A percentile compares a stretch with the other conserved stretches of the same genome.
Conservation (phyloP, 2,797 vertebrate species). For the Hoplostethus atlanticus region DNA sequence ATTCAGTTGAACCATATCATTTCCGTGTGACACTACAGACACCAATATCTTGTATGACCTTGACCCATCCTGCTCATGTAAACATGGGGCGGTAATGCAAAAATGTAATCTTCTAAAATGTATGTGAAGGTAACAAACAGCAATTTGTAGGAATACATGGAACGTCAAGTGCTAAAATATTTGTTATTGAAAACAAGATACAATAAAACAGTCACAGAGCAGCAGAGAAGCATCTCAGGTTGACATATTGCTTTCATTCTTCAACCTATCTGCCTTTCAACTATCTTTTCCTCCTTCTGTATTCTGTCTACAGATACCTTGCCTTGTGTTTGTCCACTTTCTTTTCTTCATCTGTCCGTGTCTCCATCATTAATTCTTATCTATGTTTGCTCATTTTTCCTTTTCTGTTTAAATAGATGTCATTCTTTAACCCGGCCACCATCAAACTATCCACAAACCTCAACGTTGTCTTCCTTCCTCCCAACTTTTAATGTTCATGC, state of each 20-base stretch:
- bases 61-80: too few relatives aligned
- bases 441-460: constrained; percentile 18
- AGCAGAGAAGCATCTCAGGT: too few relatives aligned
- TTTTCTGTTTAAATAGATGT: constrained; percentile 29
- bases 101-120: too few relatives aligned
- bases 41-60: too few relatives aligned
- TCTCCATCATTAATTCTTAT: constrained; percentile 48
- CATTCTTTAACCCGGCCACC: constrained; percentile 31
- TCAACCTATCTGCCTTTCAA: not conserved
- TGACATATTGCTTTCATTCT: not conserved
- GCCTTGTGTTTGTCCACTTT: constrained; percentile 32
- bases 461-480: constrained; percentile 2
- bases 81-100: too few relatives aligned
- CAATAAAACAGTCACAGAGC: too few relatives aligned
- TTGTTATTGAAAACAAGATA: too few relatives aligned
- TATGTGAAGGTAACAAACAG: too few relatives aligned
- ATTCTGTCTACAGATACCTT: constrained; percentile 2
- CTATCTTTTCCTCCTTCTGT: constrained; percentile 3
- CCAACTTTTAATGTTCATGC: constrained; percentile 11
- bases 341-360: constrained; percentile 44
- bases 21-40: too few relatives aligned
- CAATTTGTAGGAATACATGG: too few relatives aligned
- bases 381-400: constrained; percentile 43
- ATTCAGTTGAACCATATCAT: too few relatives aligned
- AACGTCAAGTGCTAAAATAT: too few relatives aligned